phyloP scores from a whole-genome alignment of 1,140 invertebrate genomes.

The Bombus terrestris region DNA sequence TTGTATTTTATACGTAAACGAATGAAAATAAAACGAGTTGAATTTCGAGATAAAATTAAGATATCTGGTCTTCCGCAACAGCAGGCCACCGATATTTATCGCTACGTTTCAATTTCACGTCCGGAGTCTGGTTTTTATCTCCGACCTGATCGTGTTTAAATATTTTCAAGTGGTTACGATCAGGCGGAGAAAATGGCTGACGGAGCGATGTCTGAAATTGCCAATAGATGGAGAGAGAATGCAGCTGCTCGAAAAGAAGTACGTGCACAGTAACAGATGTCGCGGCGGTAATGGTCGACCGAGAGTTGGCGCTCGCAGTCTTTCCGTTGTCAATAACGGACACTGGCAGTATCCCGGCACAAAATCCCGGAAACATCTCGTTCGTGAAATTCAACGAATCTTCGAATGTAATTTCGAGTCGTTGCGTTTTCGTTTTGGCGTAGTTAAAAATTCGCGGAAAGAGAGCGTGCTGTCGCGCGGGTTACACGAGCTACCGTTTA shows the following conservation, averaged over 20 bases:
- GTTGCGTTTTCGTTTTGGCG: constrained; percentile 2
- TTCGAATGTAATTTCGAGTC: constrained; percentile 45
- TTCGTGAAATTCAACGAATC: constrained; percentile 50
- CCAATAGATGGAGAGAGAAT: constrained; percentile 12
- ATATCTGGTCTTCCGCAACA: background rate
- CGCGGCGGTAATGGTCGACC: constrained; percentile 40
- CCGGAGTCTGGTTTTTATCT: background rate
- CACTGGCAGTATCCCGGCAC: constrained; percentile 73
- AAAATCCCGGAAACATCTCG: constrained; percentile 66
- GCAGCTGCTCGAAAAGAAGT: too few relatives aligned
- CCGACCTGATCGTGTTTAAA: too few relatives aligned
- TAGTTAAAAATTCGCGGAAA: constrained; percentile 3
- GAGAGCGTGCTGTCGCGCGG: background rate
- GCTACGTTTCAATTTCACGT: background rate
- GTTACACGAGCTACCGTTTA: background rate
- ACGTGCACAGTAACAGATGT: constrained; percentile 47
- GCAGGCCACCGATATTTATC: background rate
- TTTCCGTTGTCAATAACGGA: constrained; percentile 79
- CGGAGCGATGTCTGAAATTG: background rate
- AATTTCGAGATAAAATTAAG: background rate
- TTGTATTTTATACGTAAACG: background rate
- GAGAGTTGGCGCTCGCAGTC: constrained; percentile 70
- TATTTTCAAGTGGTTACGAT: too few relatives aligned
- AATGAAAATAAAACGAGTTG: background rate
- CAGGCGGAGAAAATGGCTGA: background rate